Conservation (phyloP, 2,797 vertebrate genomes). For the Galago senegalensis region DNA sequence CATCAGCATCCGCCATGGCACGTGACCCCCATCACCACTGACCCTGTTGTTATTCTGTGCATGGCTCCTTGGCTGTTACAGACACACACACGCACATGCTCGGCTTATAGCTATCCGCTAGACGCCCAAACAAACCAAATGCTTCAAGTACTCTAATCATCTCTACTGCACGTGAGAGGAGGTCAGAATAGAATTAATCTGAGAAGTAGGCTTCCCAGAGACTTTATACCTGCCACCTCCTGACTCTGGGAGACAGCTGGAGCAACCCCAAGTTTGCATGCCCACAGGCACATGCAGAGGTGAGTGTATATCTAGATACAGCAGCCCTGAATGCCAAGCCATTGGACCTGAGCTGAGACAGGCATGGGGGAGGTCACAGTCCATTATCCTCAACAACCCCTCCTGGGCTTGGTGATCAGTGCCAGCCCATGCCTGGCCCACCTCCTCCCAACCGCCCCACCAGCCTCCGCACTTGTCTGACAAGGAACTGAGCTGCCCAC, state of each 20-base stretch:
- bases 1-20: rapidly evolving
- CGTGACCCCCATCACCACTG: too few species aligned
- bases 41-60: background rate
- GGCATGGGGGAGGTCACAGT: background rate
- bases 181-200: background rate
- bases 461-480: background rate
- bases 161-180: rapidly evolving
- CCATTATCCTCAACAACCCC: background rate
- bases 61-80: background rate
- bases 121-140: background rate
- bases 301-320: background rate
- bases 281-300: background rate
- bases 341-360: background rate
- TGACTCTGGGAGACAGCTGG: background rate
- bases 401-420: background rate
- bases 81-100: background rate
- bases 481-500: background rate
- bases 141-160: background rate
- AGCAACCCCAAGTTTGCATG: rapidly evolving
- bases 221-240: background rate
- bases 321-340: background rate
- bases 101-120: background rate
- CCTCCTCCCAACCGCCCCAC: background rate
- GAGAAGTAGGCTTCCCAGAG: background rate
- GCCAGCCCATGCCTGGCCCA: background rate